phyloP scores from a whole-genome alignment of 2,888 invertebrate genomes.

The Callyntrura guangdongensis region DNA sequence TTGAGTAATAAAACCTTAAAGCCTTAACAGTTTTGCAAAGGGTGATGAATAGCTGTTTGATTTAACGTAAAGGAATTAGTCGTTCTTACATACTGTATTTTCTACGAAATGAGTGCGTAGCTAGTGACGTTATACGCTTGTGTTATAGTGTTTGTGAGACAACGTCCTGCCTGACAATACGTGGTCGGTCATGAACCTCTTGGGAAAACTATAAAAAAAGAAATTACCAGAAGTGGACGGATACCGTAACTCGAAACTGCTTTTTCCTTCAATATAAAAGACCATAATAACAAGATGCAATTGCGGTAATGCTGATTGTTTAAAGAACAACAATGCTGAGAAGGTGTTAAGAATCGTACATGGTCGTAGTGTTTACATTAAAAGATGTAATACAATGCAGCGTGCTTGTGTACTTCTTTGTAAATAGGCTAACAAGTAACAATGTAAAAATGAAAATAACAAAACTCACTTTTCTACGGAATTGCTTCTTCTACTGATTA shows the following conservation, averaged over 20 bases:
- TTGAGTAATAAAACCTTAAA: neutral
- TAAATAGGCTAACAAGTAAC: slow-evolving; percentile 65
- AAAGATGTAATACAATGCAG: neutral
- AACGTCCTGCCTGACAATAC: slow-evolving; percentile 52
- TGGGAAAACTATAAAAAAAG: slow-evolving; percentile 79
- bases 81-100: neutral
- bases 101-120: neutral
- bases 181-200: slow-evolving; percentile 80
- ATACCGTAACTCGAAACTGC: slow-evolving; percentile 78
- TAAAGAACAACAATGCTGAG: neutral
- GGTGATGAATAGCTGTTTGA: slow-evolving; percentile 17
- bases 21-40: neutral
- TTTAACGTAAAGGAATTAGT: slow-evolving; percentile 22
- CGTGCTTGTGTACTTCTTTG: neutral
- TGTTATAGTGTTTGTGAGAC: slow-evolving; percentile 6
- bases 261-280: slow-evolving; percentile 67
- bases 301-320: slow-evolving; percentile 28
- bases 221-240: slow-evolving; percentile 79
- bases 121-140: neutral
- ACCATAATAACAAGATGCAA: slow-evolving; percentile 37
- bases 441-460: slow-evolving; percentile 72
- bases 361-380: neutral
- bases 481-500: slow-evolving; percentile 72
- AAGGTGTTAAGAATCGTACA: slow-evolving; percentile 13
- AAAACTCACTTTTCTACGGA: slow-evolving; percentile 80